Percentiles rank a stretch among this genome's conserved stretches.
These are phyloP conservation scores for Saccostrea glomerata DNA, from an alignment of 1,140 invertebrate genomes.

Conservation along the genomic window DNA sequence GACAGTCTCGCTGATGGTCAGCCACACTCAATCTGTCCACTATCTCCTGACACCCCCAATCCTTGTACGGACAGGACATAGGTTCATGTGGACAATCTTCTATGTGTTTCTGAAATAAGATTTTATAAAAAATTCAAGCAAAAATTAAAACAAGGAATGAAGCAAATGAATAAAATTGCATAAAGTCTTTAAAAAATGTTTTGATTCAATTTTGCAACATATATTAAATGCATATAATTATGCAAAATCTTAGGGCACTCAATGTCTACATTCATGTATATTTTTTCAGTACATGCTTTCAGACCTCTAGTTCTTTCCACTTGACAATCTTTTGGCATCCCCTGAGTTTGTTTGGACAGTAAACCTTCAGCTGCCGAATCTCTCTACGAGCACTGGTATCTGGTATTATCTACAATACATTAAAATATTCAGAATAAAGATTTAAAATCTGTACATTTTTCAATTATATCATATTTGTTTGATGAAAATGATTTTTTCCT, in stretches of 20 bases:
- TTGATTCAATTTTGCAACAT: no score
- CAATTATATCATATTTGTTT: no score
- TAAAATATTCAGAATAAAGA: not conserved
- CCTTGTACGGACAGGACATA: not conserved
- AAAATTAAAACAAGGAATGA: no score
- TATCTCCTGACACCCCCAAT: not conserved
- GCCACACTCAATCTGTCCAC: not conserved
- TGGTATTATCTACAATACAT: conserved; percentile 52
- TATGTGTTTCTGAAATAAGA: not conserved
- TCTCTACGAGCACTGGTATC: conserved; percentile 55
- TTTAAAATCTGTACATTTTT: no score
- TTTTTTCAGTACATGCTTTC: not conserved
- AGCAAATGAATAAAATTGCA: no score
- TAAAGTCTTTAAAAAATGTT: no score
- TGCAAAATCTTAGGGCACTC: no score
- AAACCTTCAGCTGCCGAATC: conserved; percentile 46
- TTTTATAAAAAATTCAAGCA: not conserved
- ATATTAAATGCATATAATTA: no score
- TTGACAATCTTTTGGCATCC: conserved; percentile 45
- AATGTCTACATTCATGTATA: no score
- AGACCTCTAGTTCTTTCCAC: conserved; percentile 51
- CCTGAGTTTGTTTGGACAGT: conserved; percentile 43
- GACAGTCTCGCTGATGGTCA: not conserved
- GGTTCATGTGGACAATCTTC: not conserved
- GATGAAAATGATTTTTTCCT: no score